Evolutionary conservation across 2,888 invertebrate genomes (phyloP), one percentile per base, ranked within the genome.

Genomic region (Spialia ferax): DNA sequence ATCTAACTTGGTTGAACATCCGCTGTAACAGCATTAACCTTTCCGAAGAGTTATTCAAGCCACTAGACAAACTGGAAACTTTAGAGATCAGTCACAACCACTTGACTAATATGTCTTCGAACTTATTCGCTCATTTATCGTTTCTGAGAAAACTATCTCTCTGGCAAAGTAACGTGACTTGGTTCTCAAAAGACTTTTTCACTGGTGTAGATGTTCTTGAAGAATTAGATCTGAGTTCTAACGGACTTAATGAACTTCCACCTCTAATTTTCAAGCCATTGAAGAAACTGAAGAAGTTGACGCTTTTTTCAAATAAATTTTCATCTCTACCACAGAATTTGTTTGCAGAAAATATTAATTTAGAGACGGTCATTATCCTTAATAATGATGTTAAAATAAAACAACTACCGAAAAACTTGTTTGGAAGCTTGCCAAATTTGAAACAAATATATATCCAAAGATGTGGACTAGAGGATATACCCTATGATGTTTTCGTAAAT

Each of bases 31-130:
- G 94, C 63, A 90, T 95, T 6, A 93, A 94, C 75, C 80, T 96
- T 32, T 95, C 95, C 0, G 91, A 90, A 68, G 89, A 94, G 73
- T 83, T 96, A 22, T 95, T 96, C 71, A 91, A 93, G 70, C 90
- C 94, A 10, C 83, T 95, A 56, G 90, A 93, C 67, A 94, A 89
- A 74, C 85, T 97, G 42, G 93, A 94, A 73, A 93, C 94, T 64
- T 89, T 97, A 62, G 96, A 96, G 84, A 87, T 97, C 75, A 95
- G 95, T 57, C 93, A 94, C 77, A 97, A 97, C 81, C 94, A 95
- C 68, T 87, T 97, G 77, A 92, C 93, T 55, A 87, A 93, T 75
- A 88, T 97, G 77, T 94, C 95, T 38, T 89, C 93, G 1, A 95
- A 94, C 68, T 86, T 95, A 64, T 97, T 97, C 81, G 89, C 94